Conservation (phyloP, 2,797 vertebrate species). For the Phrynocephalus forsythii region DNA sequence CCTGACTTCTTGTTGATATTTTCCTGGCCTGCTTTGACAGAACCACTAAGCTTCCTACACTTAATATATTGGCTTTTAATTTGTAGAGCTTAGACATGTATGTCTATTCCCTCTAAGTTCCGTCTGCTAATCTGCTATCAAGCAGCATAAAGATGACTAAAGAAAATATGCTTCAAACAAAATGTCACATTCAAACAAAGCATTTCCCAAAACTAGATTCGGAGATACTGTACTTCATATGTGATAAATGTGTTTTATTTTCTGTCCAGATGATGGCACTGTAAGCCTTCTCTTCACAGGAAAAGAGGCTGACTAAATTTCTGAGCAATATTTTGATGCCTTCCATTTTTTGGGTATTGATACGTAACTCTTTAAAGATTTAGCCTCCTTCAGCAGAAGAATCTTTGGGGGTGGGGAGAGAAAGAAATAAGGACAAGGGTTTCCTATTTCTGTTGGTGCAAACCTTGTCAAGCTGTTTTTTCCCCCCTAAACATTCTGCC, state of each 20-base stretch:
- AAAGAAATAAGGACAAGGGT: not conserved
- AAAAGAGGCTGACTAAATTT: not conserved
- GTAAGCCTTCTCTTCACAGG: slow-evolving; percentile 37
- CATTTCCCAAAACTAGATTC: not conserved
- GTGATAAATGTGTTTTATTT: not conserved
- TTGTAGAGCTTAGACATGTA: not conserved
- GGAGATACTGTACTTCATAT: no score
- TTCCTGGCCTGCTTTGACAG: no score
- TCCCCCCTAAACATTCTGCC: not conserved
- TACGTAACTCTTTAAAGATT: slow-evolving; percentile 59
- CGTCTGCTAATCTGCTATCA: not conserved
- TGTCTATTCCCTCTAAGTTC: not conserved
- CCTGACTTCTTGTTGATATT: no score
- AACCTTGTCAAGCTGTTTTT: slow-evolving; percentile 19
- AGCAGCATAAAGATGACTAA: no score
- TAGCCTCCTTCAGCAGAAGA: slow-evolving; percentile 42
- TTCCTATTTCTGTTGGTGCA: not conserved
- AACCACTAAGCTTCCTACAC: no score
- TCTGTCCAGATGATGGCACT: slow-evolving; percentile 72
- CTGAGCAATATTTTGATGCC: slow-evolving; percentile 17
- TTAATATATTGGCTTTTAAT: no score
- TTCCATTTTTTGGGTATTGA: not conserved
- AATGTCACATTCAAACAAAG: not conserved
- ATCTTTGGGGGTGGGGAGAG: slow-evolving; percentile 48
- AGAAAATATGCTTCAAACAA: not conserved